A percentile compares a stretch with the other conserved stretches of the same genome.
Evolutionary conservation across 2,888 invertebrate species (phyloP).

Genomic region (Eupithecia pulchellata): DNA sequence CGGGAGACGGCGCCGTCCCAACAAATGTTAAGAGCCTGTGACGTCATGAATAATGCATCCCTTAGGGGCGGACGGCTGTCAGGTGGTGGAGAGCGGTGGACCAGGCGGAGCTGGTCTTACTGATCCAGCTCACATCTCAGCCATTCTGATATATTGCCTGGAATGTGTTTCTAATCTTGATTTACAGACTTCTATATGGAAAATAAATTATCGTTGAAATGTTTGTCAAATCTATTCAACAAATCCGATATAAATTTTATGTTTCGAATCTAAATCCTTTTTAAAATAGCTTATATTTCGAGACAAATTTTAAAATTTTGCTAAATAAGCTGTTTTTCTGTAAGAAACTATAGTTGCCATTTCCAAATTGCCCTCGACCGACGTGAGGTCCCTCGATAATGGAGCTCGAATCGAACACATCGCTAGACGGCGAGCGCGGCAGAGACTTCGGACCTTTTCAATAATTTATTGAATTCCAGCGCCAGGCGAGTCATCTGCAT

Average conservation of each 20-base stretch:
- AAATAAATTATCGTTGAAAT: background rate
- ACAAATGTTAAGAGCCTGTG: conserved; percentile 18
- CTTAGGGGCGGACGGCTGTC: conserved; percentile 18
- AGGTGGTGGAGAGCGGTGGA: conserved; percentile 7
- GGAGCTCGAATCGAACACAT: background rate
- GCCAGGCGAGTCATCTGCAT: conserved; percentile 45
- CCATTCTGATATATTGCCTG: background rate
- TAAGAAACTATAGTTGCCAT: conserved; percentile 1
- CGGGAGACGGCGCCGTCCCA: background rate
- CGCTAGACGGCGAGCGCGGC: background rate
- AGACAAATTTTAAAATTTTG: background rate
- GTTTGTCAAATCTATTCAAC: conserved; percentile 5
- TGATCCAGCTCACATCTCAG: background rate
- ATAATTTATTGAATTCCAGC: conserved; percentile 56
- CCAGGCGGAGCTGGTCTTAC: background rate
- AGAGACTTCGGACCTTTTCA: conserved; percentile 50
- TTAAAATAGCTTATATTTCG: background rate
- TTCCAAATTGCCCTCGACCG: background rate
- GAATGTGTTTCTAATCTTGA: conserved; percentile 6
- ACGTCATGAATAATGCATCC: conserved; percentile 32
- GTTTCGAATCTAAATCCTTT: background rate
- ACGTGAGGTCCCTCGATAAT: background rate
- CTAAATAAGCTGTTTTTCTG: background rate
- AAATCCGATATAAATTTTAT: background rate
- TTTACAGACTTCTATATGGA: conserved; percentile 10